phyloP scores from a whole-genome alignment of 2,888 invertebrate species.

The Dicyrtoma fusca region DNA sequence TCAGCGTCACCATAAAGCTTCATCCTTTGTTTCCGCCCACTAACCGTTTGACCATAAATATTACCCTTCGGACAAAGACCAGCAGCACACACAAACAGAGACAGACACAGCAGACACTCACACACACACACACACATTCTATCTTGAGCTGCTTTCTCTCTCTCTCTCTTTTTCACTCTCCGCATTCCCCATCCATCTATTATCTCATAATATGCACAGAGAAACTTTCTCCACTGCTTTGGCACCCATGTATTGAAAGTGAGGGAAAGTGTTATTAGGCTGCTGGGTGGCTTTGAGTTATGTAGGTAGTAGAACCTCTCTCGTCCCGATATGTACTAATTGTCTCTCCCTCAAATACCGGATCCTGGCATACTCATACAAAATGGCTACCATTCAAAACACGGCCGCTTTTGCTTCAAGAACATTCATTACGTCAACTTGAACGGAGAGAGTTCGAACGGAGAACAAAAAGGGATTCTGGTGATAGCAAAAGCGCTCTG shows the following conservation, averaged over 20 bases:
- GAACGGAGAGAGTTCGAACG: background rate
- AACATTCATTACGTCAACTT: constrained; percentile 15
- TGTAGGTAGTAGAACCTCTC: too few species aligned
- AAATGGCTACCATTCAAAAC: background rate
- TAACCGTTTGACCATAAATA: constrained; percentile 15
- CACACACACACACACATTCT: background rate
- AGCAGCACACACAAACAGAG: background rate
- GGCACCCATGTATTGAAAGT: too few species aligned
- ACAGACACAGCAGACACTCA: background rate
- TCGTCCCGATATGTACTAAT: background rate
- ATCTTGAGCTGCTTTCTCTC: background rate
- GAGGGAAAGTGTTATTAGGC: too few species aligned
- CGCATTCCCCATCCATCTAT: background rate
- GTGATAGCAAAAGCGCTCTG: background rate
- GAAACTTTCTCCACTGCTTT: background rate
- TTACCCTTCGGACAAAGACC: constrained; percentile 8
- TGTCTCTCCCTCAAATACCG: background rate
- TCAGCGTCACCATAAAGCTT: background rate
- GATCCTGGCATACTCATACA: background rate
- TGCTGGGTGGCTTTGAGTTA: too few species aligned
- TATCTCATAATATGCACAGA: background rate
- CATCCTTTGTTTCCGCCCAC: constrained; percentile 12
- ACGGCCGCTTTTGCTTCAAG: constrained; percentile 1
- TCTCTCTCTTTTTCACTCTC: constrained; percentile 1
- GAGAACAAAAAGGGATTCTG: constrained; percentile 8